These are phyloP conservation scores for Mastomys natalensis DNA, from an alignment of 2,113 vertebrate species.

Conservation along the genomic window DNA sequence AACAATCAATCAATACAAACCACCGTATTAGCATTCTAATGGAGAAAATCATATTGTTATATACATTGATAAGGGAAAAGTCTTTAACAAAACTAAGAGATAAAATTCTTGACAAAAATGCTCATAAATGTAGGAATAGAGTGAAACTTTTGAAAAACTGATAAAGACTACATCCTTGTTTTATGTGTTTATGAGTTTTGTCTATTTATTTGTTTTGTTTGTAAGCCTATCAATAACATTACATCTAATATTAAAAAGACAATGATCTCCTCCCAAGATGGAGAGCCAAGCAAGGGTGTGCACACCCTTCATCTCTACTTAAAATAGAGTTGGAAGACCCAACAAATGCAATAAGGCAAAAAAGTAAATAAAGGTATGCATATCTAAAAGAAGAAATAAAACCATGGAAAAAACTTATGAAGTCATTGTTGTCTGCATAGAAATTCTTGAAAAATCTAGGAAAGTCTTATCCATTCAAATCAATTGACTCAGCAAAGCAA, in stretches of 20 bases:
- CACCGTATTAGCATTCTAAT: neutral
- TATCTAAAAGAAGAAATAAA: constrained; percentile 15
- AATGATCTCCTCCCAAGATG: neutral
- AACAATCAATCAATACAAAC: neutral
- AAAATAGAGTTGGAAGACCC: neutral
- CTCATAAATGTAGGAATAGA: neutral
- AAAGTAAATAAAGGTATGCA: neutral
- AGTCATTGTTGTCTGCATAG: neutral
- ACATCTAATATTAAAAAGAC: neutral
- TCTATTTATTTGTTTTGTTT: neutral
- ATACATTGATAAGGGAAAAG: neutral
- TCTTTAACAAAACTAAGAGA: constrained; percentile 30
- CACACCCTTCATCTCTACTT: neutral
- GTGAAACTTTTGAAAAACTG: neutral
- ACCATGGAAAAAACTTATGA: neutral
- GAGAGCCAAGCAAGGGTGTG: neutral
- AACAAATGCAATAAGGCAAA: neutral
- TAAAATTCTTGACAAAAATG: neutral
- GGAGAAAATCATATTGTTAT: neutral
- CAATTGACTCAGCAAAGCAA: neutral
- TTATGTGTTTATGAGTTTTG: neutral
- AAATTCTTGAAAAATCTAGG: neutral
- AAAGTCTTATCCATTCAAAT: neutral
- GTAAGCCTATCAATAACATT: neutral
- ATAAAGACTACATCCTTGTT: neutral